A percentile compares a stretch with the other conserved stretches of the same genome.
Evolutionary conservation across 2,113 vertebrate species (phyloP).

Genomic region (Platycercus adscitus): DNA sequence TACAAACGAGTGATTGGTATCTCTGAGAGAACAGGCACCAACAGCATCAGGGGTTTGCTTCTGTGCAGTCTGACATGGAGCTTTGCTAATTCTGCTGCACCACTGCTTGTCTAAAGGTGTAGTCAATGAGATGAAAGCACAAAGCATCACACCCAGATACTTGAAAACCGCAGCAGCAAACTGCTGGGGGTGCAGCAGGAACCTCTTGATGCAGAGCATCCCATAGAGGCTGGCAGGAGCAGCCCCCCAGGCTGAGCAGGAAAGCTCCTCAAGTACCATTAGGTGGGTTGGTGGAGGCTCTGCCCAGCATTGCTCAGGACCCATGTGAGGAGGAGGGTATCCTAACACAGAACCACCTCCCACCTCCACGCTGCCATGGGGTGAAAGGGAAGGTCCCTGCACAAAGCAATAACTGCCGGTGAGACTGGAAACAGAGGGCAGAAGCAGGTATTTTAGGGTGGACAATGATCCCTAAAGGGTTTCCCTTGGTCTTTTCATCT

Average conservation of each 20-base stretch:
- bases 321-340: fast-evolving
- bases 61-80: not conserved
- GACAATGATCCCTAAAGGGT: not conserved
- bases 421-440: not conserved
- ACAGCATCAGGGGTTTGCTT: not conserved
- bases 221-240: not conserved
- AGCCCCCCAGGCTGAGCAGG: not conserved
- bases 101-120: not conserved
- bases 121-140: not conserved
- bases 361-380: not conserved
- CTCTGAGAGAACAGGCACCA: not conserved
- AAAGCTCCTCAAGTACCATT: not conserved
- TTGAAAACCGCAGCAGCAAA: not conserved
- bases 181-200: not conserved
- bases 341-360: not conserved
- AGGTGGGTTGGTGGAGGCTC: not conserved
- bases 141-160: not conserved
- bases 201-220: not conserved
- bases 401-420: not conserved
- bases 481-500: not conserved
- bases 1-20: not conserved
- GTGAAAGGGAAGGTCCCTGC: not conserved
- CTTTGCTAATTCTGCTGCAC: not conserved
- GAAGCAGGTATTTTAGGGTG: not conserved
- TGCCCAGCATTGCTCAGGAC: not conserved